Evolutionary conservation across 2,797 vertebrate genomes (phyloP).

Genomic region (Sciurus vulgaris): DNA sequence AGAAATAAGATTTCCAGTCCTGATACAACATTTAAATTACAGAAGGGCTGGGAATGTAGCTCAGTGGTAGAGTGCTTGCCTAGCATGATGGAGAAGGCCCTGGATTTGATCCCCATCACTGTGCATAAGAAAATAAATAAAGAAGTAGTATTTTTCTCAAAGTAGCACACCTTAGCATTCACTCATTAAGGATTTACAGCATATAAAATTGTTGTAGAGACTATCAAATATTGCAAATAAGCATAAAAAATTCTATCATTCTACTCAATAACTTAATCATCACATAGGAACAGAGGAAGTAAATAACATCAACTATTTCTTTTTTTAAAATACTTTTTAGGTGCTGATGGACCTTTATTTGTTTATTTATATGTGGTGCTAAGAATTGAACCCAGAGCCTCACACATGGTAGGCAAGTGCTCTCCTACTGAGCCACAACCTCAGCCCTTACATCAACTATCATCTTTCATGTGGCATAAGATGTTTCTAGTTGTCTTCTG

Average conservation of each 20-base stretch:
- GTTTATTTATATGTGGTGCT: too few relatives aligned
- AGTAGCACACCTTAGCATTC: background rate
- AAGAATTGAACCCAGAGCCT: too few relatives aligned
- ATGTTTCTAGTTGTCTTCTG: constrained; percentile 50
- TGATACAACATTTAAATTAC: background rate
- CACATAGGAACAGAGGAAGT: background rate
- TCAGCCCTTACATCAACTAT: background rate
- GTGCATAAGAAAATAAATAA: background rate
- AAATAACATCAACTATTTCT: constrained; percentile 47
- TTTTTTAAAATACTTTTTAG: background rate
- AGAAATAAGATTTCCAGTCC: background rate
- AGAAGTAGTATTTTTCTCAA: background rate
- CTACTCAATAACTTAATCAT: background rate
- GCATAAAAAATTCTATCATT: constrained; percentile 27
- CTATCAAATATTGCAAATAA: constrained; percentile 11
- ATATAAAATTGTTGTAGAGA: background rate
- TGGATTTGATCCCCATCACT: background rate
- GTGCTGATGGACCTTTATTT: too few relatives aligned
- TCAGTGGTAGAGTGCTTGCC: too few relatives aligned
- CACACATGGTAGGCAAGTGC: too few relatives aligned
- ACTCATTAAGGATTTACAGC: background rate
- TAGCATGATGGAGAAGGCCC: too few relatives aligned
- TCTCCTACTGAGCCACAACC: too few relatives aligned
- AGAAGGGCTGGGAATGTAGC: background rate
- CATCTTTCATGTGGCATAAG: constrained; percentile 17